Evolutionary conservation across 2,797 vertebrate genomes (phyloP).

Genomic region (Onychomys leucogaster): DNA sequence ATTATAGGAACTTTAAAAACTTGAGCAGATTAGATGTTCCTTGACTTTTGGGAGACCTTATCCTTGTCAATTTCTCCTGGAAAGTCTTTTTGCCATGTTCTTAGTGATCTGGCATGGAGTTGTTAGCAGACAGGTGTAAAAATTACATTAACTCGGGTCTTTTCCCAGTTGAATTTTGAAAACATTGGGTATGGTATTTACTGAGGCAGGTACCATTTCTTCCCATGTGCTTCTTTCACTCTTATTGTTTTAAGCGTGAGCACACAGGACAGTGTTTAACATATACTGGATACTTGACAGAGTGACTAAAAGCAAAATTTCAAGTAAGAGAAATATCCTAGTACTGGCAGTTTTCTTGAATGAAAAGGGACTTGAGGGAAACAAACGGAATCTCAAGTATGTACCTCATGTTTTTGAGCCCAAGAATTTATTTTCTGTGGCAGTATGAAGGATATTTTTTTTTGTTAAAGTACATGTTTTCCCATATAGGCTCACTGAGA

Average conservation of each 20-base stretch:
- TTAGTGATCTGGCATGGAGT: conserved; percentile 15
- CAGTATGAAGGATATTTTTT: conserved; percentile 20
- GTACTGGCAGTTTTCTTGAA: conserved; percentile 51
- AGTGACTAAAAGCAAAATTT: conserved; percentile 27
- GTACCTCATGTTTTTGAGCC: conserved; percentile 26
- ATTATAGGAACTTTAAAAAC: neutral
- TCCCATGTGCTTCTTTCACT: neutral
- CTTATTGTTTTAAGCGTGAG: conserved; percentile 44
- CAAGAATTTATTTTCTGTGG: conserved; percentile 38
- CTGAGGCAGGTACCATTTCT: conserved; percentile 14
- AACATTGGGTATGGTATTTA: neutral
- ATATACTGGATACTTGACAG: neutral
- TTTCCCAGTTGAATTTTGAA: conserved; percentile 46
- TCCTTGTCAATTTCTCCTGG: neutral
- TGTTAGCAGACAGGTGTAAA: neutral
- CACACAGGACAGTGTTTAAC: neutral
- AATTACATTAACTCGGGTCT: neutral
- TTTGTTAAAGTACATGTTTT: conserved; percentile 7
- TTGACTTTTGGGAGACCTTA: neutral
- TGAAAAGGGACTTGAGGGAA: conserved; percentile 25
- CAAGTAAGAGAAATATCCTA: conserved; percentile 40
- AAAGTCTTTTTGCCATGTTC: neutral
- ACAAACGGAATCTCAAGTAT: conserved; percentile 58
- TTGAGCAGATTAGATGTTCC: neutral
- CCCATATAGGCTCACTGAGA: neutral